Base-by-base conservation (phyloP, 2,113 vertebrate species). In the Oryzias melastigma region DNA sequence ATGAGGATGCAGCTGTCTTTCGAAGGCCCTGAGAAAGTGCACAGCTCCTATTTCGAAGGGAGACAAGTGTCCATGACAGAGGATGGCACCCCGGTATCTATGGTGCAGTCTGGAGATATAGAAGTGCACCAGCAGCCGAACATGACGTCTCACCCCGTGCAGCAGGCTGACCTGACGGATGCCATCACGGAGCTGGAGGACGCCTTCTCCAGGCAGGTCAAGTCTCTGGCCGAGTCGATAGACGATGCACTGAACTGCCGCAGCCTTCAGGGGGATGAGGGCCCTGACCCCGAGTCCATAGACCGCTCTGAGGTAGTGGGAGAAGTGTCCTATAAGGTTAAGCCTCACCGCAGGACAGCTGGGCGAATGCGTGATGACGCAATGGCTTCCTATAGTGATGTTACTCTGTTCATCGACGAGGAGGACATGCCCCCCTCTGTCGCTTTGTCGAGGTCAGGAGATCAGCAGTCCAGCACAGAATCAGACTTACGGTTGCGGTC, bases 1-100 rank as follows among this genome's bases (percentile, higher is more conserved):
- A 98, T 99, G 96, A 95, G 97, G 90, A 97, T 98, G 95, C 97
- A 99, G 95, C 95, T 98, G 86, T 98, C 97, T 19, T 98, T 98
- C 66, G 97, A 99, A 90, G 96, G 95, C 19, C 94, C 96, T 1
- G 97, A 99, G 87, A 98, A 98, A 89, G 90, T 92, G 85, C 95
- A 95, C 72, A 95, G 95, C 91, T 98, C 96, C 44, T 95, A 95
- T 83, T 96, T 98, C 0, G 96, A 99, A 71, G 97, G 96, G 19
- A 94, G 94, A 42, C 97, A 97, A 70, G 92, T 96, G 56, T 96
- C 97, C 10, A 88, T 98, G 91, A 92, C 93, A 0, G 94, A 96
- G 0, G 94, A 96, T 0, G 92, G 91, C 64, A 70, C 91, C 22
- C 95, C 93, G 42, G 53, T 93, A 64, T 83, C 92, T 22, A 81